Conservation (phyloP, 2,888 invertebrate genomes). For the Hypomecis atomaria region DNA sequence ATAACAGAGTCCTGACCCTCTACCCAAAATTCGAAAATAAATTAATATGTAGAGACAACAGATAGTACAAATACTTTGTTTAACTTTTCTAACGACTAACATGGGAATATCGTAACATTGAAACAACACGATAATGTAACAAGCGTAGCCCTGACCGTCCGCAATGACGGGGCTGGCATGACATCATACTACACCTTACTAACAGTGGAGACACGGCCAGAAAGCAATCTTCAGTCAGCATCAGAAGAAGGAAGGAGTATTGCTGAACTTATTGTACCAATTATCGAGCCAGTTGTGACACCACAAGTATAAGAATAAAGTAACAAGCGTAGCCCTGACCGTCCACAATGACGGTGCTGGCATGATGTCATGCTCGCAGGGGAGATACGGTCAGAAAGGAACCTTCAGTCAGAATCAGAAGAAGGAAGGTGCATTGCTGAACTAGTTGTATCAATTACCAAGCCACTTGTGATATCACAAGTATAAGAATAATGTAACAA, state of each 20-base stretch:
- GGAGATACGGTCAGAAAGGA: neutral
- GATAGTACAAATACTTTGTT: neutral
- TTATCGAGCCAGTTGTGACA: neutral
- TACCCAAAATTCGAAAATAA: too few species aligned
- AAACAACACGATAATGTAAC: slow-evolving; percentile 34
- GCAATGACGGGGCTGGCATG: slow-evolving; percentile 42
- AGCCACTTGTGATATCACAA: neutral
- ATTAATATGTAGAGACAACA: too few species aligned
- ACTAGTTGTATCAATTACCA: neutral
- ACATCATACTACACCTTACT: slow-evolving; percentile 43
- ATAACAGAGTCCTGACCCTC: too few species aligned
- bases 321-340: too few species aligned
- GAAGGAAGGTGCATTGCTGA: neutral
- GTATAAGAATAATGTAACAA: too few species aligned
- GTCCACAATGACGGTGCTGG: neutral
- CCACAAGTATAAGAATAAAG: neutral
- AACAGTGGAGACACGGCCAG: slow-evolving; percentile 16
- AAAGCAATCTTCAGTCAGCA: slow-evolving; percentile 3
- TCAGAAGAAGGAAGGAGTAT: neutral
- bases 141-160: slow-evolving; percentile 47
- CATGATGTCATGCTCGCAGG: slow-evolving; percentile 47
- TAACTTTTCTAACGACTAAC: neutral
- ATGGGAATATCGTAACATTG: neutral
- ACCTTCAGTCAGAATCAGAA: slow-evolving; percentile 1
- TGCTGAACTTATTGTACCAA: neutral